Evolutionary conservation across 2,113 vertebrate genomes (phyloP), one percentile per base, ranked within the genome.

Genomic region (Strigops habroptila): DNA sequence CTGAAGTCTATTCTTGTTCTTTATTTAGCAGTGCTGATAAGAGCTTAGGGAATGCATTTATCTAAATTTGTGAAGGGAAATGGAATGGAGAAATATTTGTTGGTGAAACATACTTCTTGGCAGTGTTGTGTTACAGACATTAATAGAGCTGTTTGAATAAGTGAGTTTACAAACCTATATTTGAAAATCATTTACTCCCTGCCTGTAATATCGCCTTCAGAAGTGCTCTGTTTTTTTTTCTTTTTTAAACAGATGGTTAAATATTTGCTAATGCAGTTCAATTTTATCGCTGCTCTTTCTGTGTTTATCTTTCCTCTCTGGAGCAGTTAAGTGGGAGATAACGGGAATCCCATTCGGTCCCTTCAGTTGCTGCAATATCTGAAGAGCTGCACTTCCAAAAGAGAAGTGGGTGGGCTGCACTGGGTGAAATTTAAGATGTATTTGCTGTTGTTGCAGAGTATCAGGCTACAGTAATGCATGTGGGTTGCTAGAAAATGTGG

Each of bases 221-320:
- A 97, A 97, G 95, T 93, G 90, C 78, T 90, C 93, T 91, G 49
- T 4, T 9, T 82, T 71, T 96, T 96, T 82, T 60, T 41, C 15
- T 77, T 80, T 93, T 91, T 95, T 55, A 70, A 98, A 92, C 90
- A 94, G 88, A 80, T 94, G 96, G 97, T 97, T 98, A 97, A 98
- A 98, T 98, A 98, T 98, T 98, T 98, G 97, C 97, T 95, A 91
- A 84, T 82, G 96, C 90, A 88, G 94, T 97, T 95, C 93, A 93
- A 9, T 97, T 97, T 98, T 98, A 98, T 97, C 95, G 10, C 86
- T 74, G 96, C 88, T 95, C 96, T 97, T 92, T 96, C 97, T 96
- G 91, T 98, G 96, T 98, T 98, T 98, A 91, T 90, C 96, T 97
- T 96, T 86, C 86, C 94, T 97, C 96, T 98, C 78, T 1, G 28